Evolutionary conservation across 2,888 invertebrate species (phyloP).

Genomic region (Xestoiulus laeticollis): DNA sequence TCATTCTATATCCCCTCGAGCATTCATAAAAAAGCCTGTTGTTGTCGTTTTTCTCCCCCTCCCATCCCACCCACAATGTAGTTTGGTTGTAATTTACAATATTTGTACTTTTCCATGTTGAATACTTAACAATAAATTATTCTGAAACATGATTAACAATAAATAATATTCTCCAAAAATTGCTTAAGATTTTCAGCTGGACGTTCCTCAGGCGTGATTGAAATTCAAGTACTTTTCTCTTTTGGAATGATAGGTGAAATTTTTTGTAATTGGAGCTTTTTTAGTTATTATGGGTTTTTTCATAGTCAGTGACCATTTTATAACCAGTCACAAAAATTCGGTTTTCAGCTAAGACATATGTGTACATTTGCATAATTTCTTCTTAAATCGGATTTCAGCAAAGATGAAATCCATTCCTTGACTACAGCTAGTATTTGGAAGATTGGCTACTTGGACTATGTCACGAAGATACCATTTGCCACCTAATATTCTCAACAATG

Average conservation of each 20-base stretch:
- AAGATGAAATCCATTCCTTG: too few relatives aligned
- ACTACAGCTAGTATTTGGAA: too few relatives aligned
- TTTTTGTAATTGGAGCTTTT: neutral
- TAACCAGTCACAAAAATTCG: too few relatives aligned
- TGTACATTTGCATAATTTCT: neutral
- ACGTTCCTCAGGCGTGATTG: neutral
- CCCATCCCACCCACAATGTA: constrained; percentile 58
- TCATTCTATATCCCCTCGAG: constrained; percentile 29
- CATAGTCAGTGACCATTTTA: too few relatives aligned
- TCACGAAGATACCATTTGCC: too few relatives aligned
- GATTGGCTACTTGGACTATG: too few relatives aligned
- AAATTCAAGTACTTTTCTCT: too few relatives aligned
- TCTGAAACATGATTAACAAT: constrained; percentile 55
- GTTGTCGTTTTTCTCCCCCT: constrained; percentile 48
- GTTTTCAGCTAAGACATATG: too few relatives aligned
- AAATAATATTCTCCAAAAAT: constrained; percentile 2
- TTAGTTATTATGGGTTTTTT: too few relatives aligned
- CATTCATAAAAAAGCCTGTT: constrained; percentile 49
- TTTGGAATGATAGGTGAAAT: neutral
- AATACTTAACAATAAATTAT: constrained; percentile 70
- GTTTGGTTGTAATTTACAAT: constrained; percentile 69
- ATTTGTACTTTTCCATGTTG: constrained; percentile 74
- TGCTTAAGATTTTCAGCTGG: neutral
- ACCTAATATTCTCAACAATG: too few relatives aligned
- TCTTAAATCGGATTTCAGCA: too few relatives aligned